A percentile compares a stretch with the other conserved stretches of the same genome.
phyloP scores from a whole-genome alignment of 2,113 vertebrate genomes.

The Rhabdomys dilectus region DNA sequence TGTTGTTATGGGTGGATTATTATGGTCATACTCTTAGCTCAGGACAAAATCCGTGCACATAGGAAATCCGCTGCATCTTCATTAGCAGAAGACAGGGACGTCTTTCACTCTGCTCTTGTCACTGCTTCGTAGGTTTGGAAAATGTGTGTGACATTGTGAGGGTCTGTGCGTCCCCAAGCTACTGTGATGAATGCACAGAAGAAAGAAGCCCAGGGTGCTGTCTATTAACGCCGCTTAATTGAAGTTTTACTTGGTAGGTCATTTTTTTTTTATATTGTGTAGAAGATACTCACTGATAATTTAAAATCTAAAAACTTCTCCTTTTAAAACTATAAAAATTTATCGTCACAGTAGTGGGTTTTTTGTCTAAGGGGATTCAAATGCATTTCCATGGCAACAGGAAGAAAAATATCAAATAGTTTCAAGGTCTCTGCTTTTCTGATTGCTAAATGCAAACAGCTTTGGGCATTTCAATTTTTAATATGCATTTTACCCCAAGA shows the following conservation, averaged over 20 bases:
- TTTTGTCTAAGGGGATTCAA: slow-evolving; percentile 54
- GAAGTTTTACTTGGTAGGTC: slow-evolving; percentile 40
- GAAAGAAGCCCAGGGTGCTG: neutral
- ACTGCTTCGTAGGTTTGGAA: slow-evolving; percentile 60
- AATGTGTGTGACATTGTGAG: slow-evolving; percentile 32
- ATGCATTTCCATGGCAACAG: slow-evolving; percentile 70
- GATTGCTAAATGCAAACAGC: slow-evolving; percentile 39
- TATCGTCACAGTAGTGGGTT: neutral
- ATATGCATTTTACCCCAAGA: neutral
- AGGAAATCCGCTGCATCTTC: slow-evolving; percentile 11
- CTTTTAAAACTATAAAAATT: slow-evolving; percentile 40
- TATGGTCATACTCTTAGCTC: neutral
- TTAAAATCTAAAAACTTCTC: slow-evolving; percentile 22
- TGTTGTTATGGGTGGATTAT: slow-evolving; percentile 20
- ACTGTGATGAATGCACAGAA: neutral
- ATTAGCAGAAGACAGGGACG: neutral
- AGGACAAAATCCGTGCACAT: neutral
- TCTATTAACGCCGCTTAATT: neutral
- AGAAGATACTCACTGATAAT: neutral
- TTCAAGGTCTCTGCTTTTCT: slow-evolving; percentile 46
- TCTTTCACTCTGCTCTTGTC: slow-evolving; percentile 32
- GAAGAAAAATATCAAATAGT: slow-evolving; percentile 57
- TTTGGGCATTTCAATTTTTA: neutral
- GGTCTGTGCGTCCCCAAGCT: slow-evolving; percentile 7
- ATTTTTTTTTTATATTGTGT: slow-evolving; percentile 23